Percentiles rank a stretch among this genome's conserved stretches.
Conservation (phyloP, 2,888 invertebrate genomes). For the Gari tellinella region DNA sequence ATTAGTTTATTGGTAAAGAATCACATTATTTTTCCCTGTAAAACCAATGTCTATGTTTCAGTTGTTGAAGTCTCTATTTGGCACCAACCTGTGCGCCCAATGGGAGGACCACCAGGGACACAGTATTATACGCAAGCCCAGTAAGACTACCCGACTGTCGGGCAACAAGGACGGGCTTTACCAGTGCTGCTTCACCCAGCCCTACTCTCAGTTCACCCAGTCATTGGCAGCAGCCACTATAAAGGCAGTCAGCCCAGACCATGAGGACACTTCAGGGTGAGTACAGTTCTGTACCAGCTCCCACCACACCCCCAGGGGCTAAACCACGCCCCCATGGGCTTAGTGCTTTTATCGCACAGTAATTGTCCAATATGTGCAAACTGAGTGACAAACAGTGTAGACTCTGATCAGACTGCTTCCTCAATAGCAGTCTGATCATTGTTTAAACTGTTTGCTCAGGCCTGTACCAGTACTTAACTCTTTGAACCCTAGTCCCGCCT, state of each 20-base stretch:
- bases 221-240: constrained; percentile 81
- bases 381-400: no score
- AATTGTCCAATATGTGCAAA: no score
- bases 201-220: constrained; percentile 84
- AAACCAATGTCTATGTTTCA: constrained; percentile 74
- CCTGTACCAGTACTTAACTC: no score
- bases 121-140: constrained; percentile 68
- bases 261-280: constrained; percentile 77
- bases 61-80: constrained; percentile 89
- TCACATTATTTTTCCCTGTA: background rate
- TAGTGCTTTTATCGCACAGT: no score
- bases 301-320: no score
- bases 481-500: no score
- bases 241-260: constrained; percentile 75
- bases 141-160: constrained; percentile 76
- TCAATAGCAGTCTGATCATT: no score
- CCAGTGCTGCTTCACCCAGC: constrained; percentile 83
- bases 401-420: no score
- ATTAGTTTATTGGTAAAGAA: background rate
- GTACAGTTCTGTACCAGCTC: no score
- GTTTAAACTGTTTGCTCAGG: no score
- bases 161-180: constrained; percentile 83
- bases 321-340: no score
- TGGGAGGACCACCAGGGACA: constrained; percentile 77
- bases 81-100: constrained; percentile 88